phyloP scores from a whole-genome alignment of 2,113 vertebrate species.

The Poeciliopsis turrubarensis region DNA sequence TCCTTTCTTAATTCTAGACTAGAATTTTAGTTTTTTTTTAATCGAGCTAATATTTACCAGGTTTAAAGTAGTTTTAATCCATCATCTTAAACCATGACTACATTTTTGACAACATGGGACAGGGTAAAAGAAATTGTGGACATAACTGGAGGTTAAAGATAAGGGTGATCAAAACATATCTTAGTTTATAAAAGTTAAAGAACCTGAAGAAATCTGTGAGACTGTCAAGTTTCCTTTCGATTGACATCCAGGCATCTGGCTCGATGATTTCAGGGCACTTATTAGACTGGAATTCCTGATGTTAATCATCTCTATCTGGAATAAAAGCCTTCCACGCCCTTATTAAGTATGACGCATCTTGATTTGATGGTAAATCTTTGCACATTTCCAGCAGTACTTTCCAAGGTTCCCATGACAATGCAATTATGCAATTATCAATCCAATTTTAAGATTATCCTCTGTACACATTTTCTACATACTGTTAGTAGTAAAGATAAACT shows the following conservation, averaged over 20 bases:
- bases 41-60: conserved; percentile 24
- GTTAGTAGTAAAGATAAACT: not conserved
- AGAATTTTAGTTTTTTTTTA: too few relatives aligned
- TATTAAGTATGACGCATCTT: conserved; percentile 61
- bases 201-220: conserved; percentile 41
- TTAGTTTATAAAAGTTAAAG: too few relatives aligned
- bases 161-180: too few relatives aligned
- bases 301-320: conserved; percentile 78
- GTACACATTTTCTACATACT: not conserved
- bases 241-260: conserved; percentile 66
- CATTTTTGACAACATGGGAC: too few relatives aligned
- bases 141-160: too few relatives aligned
- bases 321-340: not conserved
- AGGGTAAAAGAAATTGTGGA: not conserved
- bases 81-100: not conserved
- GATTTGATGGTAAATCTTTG: conserved; percentile 74
- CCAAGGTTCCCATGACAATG: not conserved
- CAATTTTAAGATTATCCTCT: conserved; percentile 11
- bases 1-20: too few relatives aligned
- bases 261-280: conserved; percentile 71
- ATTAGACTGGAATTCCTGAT: conserved; percentile 80
- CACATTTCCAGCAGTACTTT: conserved; percentile 3
- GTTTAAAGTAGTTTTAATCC: not conserved
- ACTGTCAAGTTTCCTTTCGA: conserved; percentile 29
- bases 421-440: too few relatives aligned